phyloP scores from a whole-genome alignment of 2,888 invertebrate species.

The Sthenelais limicola region DNA sequence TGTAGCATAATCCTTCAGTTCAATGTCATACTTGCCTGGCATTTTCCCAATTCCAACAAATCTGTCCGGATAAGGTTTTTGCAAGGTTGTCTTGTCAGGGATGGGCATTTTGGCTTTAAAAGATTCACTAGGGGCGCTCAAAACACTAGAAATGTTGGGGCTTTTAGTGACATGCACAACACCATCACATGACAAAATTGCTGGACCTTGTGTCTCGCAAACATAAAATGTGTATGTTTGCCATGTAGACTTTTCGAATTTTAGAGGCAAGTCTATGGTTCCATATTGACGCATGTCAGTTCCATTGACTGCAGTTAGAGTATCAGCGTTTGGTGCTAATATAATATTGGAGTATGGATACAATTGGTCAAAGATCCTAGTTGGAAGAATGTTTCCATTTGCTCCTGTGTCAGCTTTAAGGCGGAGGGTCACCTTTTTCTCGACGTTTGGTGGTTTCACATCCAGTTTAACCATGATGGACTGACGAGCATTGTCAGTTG shows the following conservation, averaged over 20 bases:
- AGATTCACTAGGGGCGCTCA: background rate
- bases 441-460: background rate
- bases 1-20: conserved; percentile 26
- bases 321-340: background rate
- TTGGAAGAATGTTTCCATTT: background rate
- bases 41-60: conserved; percentile 25
- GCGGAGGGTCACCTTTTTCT: background rate
- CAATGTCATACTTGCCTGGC: conserved; percentile 40
- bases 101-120: no score
- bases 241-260: background rate
- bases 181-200: background rate
- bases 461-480: background rate
- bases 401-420: conserved; percentile 21
- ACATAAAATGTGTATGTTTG: background rate
- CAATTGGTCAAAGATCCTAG: background rate
- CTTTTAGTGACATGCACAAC: background rate
- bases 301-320: conserved; percentile 5
- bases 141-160: background rate
- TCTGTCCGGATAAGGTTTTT: background rate
- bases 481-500: background rate
- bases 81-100: background rate
- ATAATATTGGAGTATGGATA: background rate
- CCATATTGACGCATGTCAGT: background rate
- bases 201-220: background rate
- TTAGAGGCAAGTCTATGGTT: background rate